A percentile compares a stretch with the other conserved stretches of the same genome.
Evolutionary conservation across 2,113 vertebrate species (phyloP).

Genomic region (Microcebus ravelobensis): DNA sequence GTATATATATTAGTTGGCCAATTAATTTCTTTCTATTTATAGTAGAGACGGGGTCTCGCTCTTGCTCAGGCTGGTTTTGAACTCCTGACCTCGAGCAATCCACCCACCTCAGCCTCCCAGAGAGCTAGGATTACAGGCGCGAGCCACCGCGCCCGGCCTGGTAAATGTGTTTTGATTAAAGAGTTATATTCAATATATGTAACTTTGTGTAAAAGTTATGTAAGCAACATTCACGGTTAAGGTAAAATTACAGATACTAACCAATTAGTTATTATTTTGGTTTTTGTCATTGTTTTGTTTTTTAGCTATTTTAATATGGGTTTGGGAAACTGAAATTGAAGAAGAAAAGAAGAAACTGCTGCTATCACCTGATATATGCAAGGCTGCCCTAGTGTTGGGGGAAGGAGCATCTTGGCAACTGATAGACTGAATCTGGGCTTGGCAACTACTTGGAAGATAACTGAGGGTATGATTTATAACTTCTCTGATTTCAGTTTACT

Average conservation of each 20-base stretch:
- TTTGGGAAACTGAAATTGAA: background rate
- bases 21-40: too few relatives aligned
- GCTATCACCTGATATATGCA: background rate
- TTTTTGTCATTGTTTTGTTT: background rate
- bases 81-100: too few relatives aligned
- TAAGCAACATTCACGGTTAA: background rate
- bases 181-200: background rate
- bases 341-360: background rate
- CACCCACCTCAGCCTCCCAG: too few relatives aligned
- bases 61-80: too few relatives aligned
- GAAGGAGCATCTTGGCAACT: background rate
- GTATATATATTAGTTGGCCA: too few relatives aligned
- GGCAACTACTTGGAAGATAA: background rate
- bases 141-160: too few relatives aligned
- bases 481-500: background rate
- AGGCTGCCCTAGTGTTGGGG: too few relatives aligned
- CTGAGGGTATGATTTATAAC: background rate
- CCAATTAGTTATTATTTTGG: background rate
- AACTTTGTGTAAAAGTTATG: background rate
- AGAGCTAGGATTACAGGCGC: too few relatives aligned
- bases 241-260: background rate
- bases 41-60: too few relatives aligned
- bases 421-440: background rate
- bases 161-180: slow-evolving; percentile 1
- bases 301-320: background rate